Evolutionary conservation across 2,113 vertebrate species (phyloP), one percentile per base, ranked within the genome.

Genomic region (Quiscalus mexicanus): DNA sequence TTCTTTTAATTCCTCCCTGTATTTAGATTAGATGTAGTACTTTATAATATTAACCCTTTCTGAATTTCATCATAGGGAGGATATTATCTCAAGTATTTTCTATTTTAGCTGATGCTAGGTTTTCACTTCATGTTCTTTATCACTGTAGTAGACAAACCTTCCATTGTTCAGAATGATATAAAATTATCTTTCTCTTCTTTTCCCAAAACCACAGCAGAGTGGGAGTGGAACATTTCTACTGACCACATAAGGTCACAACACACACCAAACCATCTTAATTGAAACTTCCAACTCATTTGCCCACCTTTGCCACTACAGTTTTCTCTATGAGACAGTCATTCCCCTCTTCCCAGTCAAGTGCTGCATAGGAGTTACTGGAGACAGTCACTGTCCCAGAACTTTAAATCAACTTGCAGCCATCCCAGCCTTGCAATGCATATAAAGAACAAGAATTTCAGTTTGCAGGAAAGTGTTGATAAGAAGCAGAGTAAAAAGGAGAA

Each of bases 151-250:
- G 35, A 45, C 6, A 37, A 69, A 53, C 8, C 13, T 69, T 37
- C 13, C 25, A 30, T 3, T 47, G 12, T 6, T 47, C 53, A 50
- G 6, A 78, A 74, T 17, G 1, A 23, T 12, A 30, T 8, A 5
- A 50, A 81, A 85, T 35, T 9, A 42, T 39, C 25, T 47, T 69
- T 41, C 15, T 16, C 10, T 44, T 63, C 20, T 6, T 50, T 30
- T 39, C 10, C 3, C 12, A 68, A 5, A 50, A 37, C 45, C 10
- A 3, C 8, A 27, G 22, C 0, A 0, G 7, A 33, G 9, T 7
- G 8, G 8, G 27, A 50, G 23, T 7, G 3, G 44, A 42, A 14
- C 56, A 84, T 37, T 53, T 82, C 15, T 39, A 49, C 27, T 41
- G 35, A 60, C 33, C 19, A 56, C n/a, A 30, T 35, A 19, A 91